phyloP scores from a whole-genome alignment of 2,888 invertebrate genomes.

The Sussaba pulchella region DNA sequence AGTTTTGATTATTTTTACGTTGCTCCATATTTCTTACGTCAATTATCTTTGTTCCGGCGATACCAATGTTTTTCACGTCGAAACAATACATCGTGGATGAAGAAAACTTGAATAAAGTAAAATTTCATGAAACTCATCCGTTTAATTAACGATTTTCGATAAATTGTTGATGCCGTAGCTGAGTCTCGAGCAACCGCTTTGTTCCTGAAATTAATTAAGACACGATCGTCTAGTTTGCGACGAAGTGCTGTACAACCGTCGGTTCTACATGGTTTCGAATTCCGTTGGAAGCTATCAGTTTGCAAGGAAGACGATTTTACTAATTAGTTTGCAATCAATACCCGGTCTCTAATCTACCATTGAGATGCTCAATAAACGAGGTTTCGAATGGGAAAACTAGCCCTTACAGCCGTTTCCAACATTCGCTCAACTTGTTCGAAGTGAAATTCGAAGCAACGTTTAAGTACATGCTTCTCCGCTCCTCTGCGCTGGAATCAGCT shows the following conservation, averaged over 20 bases:
- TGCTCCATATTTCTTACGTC: too few relatives aligned
- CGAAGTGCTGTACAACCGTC: not conserved
- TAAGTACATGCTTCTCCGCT: too few relatives aligned
- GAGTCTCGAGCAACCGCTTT: not conserved
- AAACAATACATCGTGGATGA: too few relatives aligned
- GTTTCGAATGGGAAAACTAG: not conserved
- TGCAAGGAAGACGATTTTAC: not conserved
- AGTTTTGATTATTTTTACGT: too few relatives aligned
- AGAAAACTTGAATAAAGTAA: too few relatives aligned
- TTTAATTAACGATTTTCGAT: slow-evolving; percentile 11
- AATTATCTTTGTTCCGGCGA: too few relatives aligned
- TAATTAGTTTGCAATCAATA: slow-evolving; percentile 14
- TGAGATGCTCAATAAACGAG: not conserved
- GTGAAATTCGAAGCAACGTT: too few relatives aligned
- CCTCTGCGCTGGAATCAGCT: too few relatives aligned
- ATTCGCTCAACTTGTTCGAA: too few relatives aligned
- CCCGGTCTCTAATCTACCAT: not conserved
- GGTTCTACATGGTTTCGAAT: not conserved
- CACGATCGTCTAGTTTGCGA: not conserved
- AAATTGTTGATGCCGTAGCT: not conserved
- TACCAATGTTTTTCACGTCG: too few relatives aligned
- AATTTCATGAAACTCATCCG: not conserved
- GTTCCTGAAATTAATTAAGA: not conserved
- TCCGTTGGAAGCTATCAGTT: not conserved
- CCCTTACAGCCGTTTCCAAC: not conserved